Percentiles rank a stretch among this genome's conserved stretches.
Conservation (phyloP, 2,888 invertebrate species). For the Nephrocerus scutellatus region DNA sequence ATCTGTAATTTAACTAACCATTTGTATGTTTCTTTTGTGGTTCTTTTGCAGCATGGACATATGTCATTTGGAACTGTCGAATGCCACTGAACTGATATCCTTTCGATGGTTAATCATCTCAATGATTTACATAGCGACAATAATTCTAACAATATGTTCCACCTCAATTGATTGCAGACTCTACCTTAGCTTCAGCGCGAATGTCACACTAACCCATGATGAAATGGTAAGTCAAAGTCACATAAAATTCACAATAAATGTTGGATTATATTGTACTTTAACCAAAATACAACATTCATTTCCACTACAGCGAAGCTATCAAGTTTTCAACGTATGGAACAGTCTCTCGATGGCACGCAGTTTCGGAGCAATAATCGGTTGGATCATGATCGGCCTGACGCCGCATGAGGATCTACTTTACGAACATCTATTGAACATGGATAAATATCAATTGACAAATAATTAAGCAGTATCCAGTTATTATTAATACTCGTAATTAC, state of each 20-base stretch:
- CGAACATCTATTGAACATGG: constrained; percentile 48
- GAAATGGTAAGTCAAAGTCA: constrained; percentile 39
- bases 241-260: not conserved
- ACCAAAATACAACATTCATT: not conserved
- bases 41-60: constrained; percentile 43
- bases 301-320: constrained; percentile 41
- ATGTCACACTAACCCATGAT: constrained; percentile 41
- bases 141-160: constrained; percentile 47
- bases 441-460: constrained; percentile 47
- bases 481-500: too few species aligned
- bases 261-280: not conserved
- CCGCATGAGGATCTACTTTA: constrained; percentile 51
- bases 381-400: constrained; percentile 52
- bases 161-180: constrained; percentile 46
- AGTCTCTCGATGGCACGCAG: constrained; percentile 52
- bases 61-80: constrained; percentile 44
- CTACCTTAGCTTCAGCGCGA: constrained; percentile 40
- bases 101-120: constrained; percentile 48
- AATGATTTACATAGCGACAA: constrained; percentile 48
- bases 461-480: too few species aligned
- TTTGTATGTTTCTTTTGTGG: not conserved
- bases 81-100: constrained; percentile 44
- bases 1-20: too few species aligned
- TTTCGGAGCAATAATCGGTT: constrained; percentile 51
- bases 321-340: constrained; percentile 50